These are phyloP conservation scores for Eriosoma lanigerum DNA, from an alignment of 1,140 invertebrate genomes.

Conservation along the genomic window DNA sequence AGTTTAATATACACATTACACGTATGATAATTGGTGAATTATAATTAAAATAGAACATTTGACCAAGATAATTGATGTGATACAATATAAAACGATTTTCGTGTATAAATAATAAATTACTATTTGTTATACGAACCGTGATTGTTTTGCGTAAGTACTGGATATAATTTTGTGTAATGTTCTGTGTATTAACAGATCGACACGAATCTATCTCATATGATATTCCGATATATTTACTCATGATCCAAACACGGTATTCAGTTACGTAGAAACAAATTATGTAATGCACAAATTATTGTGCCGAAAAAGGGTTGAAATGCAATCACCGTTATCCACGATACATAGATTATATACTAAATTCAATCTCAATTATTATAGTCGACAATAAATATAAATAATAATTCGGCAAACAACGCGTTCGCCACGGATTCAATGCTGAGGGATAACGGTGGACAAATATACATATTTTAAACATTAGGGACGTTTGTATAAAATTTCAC, in stretches of 20 bases:
- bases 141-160: too few relatives aligned
- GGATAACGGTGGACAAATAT: background rate
- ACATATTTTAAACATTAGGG: background rate
- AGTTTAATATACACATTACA: too few relatives aligned
- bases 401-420: background rate
- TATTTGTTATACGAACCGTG: too few relatives aligned
- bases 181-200: background rate
- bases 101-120: too few relatives aligned
- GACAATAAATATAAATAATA: background rate
- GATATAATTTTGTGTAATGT: too few relatives aligned
- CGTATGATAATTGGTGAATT: too few relatives aligned
- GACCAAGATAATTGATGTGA: too few relatives aligned
- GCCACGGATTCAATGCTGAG: background rate
- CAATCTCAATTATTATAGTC: background rate
- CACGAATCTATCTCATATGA: background rate
- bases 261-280: slow-evolving; percentile 5
- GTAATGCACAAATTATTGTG: background rate
- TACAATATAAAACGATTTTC: too few relatives aligned
- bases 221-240: background rate
- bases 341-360: too few relatives aligned
- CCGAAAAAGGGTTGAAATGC: background rate
- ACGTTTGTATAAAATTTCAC: background rate
- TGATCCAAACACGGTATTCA: background rate
- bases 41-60: too few relatives aligned
- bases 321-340: background rate